These are phyloP conservation scores for Rhineura floridana DNA, from an alignment of 2,113 vertebrate genomes.

Conservation along the genomic window DNA sequence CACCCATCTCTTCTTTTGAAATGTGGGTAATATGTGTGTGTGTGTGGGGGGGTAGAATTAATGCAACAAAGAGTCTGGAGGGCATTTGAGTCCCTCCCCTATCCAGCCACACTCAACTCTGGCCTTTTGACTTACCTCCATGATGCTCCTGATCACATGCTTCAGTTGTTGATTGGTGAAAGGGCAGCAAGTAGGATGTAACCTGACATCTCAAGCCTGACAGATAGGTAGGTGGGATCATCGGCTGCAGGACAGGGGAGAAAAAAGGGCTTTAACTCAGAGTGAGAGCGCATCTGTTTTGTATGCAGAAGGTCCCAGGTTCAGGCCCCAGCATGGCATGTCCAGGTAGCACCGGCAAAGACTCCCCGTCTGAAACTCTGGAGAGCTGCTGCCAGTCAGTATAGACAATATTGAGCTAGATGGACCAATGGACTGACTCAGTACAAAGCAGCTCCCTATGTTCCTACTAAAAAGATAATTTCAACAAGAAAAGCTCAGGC, in stretches of 20 bases:
- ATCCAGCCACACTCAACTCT: background rate
- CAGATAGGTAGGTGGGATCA: background rate
- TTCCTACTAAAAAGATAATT: background rate
- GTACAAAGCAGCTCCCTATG: background rate
- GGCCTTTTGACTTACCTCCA: slow-evolving; percentile 24
- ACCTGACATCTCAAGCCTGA: background rate
- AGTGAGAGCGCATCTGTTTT: background rate
- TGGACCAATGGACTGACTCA: too few species aligned
- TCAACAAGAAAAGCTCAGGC: background rate
- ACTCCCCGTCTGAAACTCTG: too few species aligned
- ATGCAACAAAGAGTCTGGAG: too few species aligned
- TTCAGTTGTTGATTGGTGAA: slow-evolving; percentile 13
- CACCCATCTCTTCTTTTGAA: background rate
- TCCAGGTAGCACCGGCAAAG: too few species aligned
- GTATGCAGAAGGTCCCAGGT: background rate
- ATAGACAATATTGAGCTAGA: too few species aligned
- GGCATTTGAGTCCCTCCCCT: background rate
- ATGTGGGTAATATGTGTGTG: background rate
- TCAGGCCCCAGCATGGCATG: too few species aligned
- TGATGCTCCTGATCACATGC: slow-evolving; percentile 42
- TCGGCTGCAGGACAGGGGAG: background rate
- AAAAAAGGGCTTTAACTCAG: background rate
- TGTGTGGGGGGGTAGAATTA: background rate
- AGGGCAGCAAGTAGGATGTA: background rate
- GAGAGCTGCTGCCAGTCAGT: too few species aligned